Conservation (phyloP, 2,113 vertebrate species). For the Leptodactylus fuscus region DNA sequence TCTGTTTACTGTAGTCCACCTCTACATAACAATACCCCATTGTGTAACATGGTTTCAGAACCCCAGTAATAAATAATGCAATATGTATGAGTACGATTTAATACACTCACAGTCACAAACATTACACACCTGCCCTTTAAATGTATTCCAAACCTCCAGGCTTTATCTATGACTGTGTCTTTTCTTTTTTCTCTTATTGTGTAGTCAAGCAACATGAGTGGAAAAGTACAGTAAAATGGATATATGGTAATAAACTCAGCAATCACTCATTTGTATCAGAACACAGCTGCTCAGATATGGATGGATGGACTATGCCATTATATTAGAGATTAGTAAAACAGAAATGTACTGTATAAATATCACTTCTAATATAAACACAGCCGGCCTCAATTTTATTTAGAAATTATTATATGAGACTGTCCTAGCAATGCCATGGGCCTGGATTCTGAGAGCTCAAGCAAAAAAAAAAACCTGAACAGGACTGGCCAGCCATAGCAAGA, state of each 20-base stretch:
- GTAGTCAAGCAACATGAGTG: neutral
- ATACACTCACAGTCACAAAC: too few relatives aligned
- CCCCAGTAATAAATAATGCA: too few relatives aligned
- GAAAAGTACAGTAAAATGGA: neutral
- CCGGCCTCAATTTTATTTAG: neutral
- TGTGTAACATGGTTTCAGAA: too few relatives aligned
- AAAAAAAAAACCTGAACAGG: neutral
- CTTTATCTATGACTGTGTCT: neutral
- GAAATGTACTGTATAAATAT: constrained; percentile 6
- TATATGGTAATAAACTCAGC: constrained; percentile 11
- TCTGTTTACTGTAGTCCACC: too few relatives aligned
- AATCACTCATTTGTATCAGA: constrained; percentile 11
- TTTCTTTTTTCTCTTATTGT: neutral
- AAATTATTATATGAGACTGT: neutral
- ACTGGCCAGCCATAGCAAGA: too few relatives aligned
- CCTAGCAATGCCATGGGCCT: neutral
- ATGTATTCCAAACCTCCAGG: too few relatives aligned
- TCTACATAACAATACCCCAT: too few relatives aligned
- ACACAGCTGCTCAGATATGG: neutral
- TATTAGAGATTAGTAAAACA: neutral
- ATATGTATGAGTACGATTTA: too few relatives aligned
- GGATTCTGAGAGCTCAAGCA: neutral
- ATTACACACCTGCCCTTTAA: too few relatives aligned
- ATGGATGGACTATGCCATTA: constrained; percentile 12
- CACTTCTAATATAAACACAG: neutral